A percentile compares a stretch with the other conserved stretches of the same genome.
These are phyloP conservation scores for Diachrysia chrysitis DNA, from an alignment of 2,888 invertebrate genomes.

Conservation along the genomic window DNA sequence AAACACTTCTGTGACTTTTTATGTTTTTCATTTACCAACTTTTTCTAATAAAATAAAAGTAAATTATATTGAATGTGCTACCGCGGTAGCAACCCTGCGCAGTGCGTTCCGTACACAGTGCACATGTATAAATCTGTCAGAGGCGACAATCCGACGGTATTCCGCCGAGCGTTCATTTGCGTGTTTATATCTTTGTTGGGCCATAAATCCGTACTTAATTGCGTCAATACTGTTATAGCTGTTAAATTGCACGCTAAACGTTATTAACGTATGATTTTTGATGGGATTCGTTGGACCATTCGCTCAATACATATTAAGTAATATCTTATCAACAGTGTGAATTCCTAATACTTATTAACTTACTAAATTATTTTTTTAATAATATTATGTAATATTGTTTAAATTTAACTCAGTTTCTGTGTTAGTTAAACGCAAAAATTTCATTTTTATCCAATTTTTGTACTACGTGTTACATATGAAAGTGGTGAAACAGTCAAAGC, in stretches of 20 bases:
- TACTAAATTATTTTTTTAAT: no score
- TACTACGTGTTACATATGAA: no score
- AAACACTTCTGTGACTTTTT: no score
- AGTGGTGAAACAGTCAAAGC: no score
- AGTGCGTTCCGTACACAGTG: constrained; percentile 41
- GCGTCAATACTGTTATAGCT: constrained; percentile 58
- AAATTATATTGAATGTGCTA: not conserved
- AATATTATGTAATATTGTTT: no score
- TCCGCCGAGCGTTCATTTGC: constrained; percentile 47
- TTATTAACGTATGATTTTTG: constrained; percentile 29
- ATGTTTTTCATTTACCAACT: no score
- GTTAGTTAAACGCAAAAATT: no score
- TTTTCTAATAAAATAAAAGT: not conserved
- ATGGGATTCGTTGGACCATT: not conserved
- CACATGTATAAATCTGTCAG: constrained; percentile 55
- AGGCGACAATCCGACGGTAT: constrained; percentile 51
- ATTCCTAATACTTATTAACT: no score
- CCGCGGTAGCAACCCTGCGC: constrained; percentile 36
- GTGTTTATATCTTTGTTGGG: constrained; percentile 63
- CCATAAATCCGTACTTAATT: constrained; percentile 62
- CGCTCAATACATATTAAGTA: not conserved
- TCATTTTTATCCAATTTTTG: no score
- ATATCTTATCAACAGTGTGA: no score
- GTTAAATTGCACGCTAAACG: constrained; percentile 47
- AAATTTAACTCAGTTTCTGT: no score